Evolutionary conservation across 1,140 invertebrate genomes (phyloP), one percentile per base, ranked within the genome.

Genomic region (Cydia pomonella): DNA sequence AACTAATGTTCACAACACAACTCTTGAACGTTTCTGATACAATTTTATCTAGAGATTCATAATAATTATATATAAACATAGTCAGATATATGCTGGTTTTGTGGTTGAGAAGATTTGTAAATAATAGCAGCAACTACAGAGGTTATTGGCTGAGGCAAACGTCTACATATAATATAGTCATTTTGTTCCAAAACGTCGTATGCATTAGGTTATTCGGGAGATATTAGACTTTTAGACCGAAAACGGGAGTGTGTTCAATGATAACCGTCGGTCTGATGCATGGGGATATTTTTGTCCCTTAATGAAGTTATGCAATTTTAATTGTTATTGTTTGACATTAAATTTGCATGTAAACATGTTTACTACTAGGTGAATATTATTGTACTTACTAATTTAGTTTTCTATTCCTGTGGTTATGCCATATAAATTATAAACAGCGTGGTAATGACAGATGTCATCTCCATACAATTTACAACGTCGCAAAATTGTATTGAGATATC

Each of bases 61-160:
- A 47, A 53, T 53, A 53, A 53, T 0, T 21, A 0, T n/a, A 21
- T 7, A 7, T 7, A 18, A n/a, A 23, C n/a, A 12, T 6, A n/a
- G 2, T 59, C 18, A 59, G 53, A 10, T 59, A 1, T 23, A 59
- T 59, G 6, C 9, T 59, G 21, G 21, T 59, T 59, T 53, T 53
- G 33, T 53, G 1, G n/a, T 23, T 23, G 10, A 16, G 16, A 18
- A 53, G 9, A 59, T 59, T 23, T 59, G 53, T 59, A 2, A 59
- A 23, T 59, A 53, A 23, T 59, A 23, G n/a, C 16, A 53, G n/a
- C n/a, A 13, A 23, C 9, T 23, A 23, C 66, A 74, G 74, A 77
- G 74, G 76, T 77, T 76, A 76, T 77, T 80, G 76, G 73, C 79
- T 75, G 79, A 75, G 75, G 62, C 71, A 38, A 29, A 59, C 21